These are phyloP conservation scores for Gopherus flavomarginatus DNA, from an alignment of 2,113 vertebrate genomes.

Conservation along the genomic window DNA sequence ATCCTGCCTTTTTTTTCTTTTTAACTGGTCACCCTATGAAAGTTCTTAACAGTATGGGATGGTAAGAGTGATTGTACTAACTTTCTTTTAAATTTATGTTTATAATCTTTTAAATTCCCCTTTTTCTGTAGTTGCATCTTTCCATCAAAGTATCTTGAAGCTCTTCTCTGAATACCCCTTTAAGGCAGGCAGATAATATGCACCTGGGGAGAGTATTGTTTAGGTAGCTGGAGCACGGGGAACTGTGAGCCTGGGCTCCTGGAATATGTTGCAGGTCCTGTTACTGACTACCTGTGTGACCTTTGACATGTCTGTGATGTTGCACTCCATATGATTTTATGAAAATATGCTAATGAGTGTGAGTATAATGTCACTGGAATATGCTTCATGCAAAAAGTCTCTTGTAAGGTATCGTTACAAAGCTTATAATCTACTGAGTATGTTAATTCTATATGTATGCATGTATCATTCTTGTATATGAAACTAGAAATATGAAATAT, in stretches of 20 bases:
- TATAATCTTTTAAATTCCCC: neutral
- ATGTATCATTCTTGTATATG: no score
- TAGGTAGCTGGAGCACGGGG: neutral
- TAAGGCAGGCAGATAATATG: neutral
- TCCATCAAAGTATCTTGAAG: neutral
- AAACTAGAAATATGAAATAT: no score
- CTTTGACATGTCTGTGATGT: fast-evolving
- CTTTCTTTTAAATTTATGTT: neutral
- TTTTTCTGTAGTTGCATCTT: neutral
- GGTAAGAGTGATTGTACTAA: neutral
- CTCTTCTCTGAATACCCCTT: neutral
- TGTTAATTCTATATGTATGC: no score
- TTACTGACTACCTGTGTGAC: neutral
- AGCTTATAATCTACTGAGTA: no score
- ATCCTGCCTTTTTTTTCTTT: neutral
- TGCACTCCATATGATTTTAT: no score
- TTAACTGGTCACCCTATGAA: neutral
- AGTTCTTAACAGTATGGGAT: neutral
- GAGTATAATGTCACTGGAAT: no score
- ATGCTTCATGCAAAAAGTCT: no score
- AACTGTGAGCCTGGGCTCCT: neutral
- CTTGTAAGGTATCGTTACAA: no score
- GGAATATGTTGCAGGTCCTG: neutral
- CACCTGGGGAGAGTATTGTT: neutral
- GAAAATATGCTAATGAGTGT: no score